Evolutionary conservation across 2,888 invertebrate genomes (phyloP).

Genomic region (Gastracanthus pulcherrimus): DNA sequence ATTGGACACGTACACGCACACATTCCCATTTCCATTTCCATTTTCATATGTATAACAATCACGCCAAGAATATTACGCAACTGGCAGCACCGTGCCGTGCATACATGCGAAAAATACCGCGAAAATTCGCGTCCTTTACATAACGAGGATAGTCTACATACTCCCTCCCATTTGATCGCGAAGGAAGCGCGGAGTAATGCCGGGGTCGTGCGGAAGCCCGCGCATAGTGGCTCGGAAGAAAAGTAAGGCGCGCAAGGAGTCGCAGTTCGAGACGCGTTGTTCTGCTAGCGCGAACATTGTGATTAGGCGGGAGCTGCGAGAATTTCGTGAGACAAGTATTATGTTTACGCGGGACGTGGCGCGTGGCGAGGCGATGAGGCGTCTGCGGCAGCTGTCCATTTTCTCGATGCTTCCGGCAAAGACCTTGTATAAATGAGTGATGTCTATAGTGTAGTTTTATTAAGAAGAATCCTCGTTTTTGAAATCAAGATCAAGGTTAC

Average conservation of each 20-base stretch:
- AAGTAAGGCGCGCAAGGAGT: not conserved
- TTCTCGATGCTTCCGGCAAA: not conserved
- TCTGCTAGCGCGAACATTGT: not conserved
- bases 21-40: conserved; percentile 15
- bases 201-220: not conserved
- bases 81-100: not conserved
- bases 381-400: not conserved
- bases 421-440: no score
- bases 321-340: not conserved
- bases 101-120: not conserved
- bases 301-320: not conserved
- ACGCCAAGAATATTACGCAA: conserved; percentile 26
- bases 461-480: no score
- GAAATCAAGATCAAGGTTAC: no score
- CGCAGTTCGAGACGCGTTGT: conserved; percentile 15
- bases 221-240: conserved; percentile 11
- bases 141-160: conserved; percentile 22
- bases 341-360: not conserved
- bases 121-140: conserved; percentile 50
- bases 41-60: not conserved
- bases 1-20: not conserved
- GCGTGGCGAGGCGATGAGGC: not conserved
- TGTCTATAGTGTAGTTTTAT: no score
- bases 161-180: no score
- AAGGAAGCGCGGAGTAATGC: no score